Conservation (phyloP, 2,797 vertebrate genomes). For the Oryzias dopingdopingensis region DNA sequence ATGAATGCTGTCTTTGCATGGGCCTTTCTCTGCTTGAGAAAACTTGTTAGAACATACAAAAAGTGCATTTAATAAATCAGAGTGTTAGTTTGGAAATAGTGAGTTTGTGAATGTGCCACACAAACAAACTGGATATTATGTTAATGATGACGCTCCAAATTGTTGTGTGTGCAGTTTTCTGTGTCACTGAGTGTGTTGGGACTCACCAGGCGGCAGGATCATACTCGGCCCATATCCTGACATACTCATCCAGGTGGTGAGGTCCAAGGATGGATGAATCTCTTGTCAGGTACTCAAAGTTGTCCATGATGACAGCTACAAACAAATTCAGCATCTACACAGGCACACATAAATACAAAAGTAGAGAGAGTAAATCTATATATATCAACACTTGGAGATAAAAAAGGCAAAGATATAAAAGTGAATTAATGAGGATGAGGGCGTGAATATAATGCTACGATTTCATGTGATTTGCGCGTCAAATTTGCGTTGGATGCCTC, state of each 20-base stretch:
- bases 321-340: slow-evolving; percentile 94
- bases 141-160: neutral
- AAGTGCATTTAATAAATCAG: slow-evolving; percentile 1
- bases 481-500: too few relatives aligned
- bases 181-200: slow-evolving; percentile 12
- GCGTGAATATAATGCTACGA: too few relatives aligned
- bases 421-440: neutral
- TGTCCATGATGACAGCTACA: slow-evolving; percentile 97
- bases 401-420: neutral
- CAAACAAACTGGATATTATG: too few relatives aligned
- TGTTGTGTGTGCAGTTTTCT: neutral
- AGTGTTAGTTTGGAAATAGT: neutral
- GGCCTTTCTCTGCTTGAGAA: slow-evolving; percentile 24
- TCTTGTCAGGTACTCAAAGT: slow-evolving; percentile 95
- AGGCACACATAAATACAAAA: slow-evolving; percentile 10
- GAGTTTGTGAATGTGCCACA: neutral
- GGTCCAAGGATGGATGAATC: slow-evolving; percentile 95
- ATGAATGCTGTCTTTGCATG: slow-evolving; percentile 7
- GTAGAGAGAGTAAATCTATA: neutral
- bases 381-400: neutral
- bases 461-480: too few relatives aligned
- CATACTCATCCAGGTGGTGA: slow-evolving; percentile 95
- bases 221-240: slow-evolving; percentile 96
- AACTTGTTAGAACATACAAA: slow-evolving; percentile 23
- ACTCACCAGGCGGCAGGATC: slow-evolving; percentile 95